These are phyloP conservation scores for Stramonita haemastoma DNA, from an alignment of 2,888 invertebrate genomes.

Conservation along the genomic window DNA sequence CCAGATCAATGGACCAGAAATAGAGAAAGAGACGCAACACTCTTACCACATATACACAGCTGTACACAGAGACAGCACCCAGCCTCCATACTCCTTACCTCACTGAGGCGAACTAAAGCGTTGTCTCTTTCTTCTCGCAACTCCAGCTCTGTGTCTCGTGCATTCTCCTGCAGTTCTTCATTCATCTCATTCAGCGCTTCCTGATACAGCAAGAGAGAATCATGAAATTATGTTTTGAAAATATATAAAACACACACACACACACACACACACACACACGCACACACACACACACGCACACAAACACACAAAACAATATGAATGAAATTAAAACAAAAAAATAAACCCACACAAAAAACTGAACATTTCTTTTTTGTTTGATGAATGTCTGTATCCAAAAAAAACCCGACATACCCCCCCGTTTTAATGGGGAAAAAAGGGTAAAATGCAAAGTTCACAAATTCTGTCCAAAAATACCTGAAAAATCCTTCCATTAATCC, in stretches of 20 bases:
- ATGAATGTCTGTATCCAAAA: background rate
- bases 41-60: too few relatives aligned
- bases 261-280: background rate
- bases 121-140: constrained; percentile 96
- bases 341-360: background rate
- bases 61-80: too few relatives aligned
- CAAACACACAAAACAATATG: background rate
- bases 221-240: too few relatives aligned
- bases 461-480: too few relatives aligned
- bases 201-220: constrained; percentile 56
- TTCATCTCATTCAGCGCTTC: constrained; percentile 88
- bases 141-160: constrained; percentile 95
- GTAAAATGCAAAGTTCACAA: background rate
- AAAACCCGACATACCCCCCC: background rate
- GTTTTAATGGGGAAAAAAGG: background rate
- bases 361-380: background rate
- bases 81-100: constrained; percentile 79
- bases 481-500: too few relatives aligned
- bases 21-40: too few relatives aligned
- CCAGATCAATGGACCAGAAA: too few relatives aligned
- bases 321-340: background rate
- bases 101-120: constrained; percentile 89
- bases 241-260: background rate
- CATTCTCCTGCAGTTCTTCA: constrained; percentile 91
- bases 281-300: background rate